Evolutionary conservation across 1,140 invertebrate species (phyloP).

Genomic region (Philaenus spumarius): DNA sequence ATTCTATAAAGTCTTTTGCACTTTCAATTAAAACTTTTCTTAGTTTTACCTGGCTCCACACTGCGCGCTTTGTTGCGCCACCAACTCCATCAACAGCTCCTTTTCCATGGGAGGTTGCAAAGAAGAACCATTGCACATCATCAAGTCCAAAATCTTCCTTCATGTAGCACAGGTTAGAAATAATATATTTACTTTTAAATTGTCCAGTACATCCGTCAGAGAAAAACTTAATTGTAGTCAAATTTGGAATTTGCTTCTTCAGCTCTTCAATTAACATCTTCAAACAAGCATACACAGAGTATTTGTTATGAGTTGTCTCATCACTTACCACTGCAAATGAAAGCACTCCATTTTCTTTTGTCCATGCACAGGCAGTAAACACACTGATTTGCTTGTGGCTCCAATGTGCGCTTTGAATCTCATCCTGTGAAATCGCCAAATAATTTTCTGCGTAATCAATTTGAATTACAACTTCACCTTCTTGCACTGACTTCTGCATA

Average conservation of each 20-base stretch:
- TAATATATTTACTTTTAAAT: conserved; percentile 7
- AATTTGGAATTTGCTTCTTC: background rate
- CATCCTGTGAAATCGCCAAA: background rate
- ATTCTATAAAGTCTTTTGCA: too few species aligned
- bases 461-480: background rate
- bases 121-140: conserved; percentile 32
- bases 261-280: background rate
- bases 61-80: conserved; percentile 17
- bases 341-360: background rate
- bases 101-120: conserved; percentile 36
- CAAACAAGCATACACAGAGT: background rate
- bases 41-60: too few species aligned
- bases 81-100: conserved; percentile 32
- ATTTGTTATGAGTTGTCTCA: background rate
- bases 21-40: too few species aligned
- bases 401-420: conserved; percentile 1
- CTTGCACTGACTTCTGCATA: background rate
- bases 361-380: background rate
- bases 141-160: conserved; percentile 25
- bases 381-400: background rate
- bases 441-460: conserved; percentile 8
- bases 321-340: background rate
- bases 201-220: background rate
- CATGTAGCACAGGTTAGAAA: conserved; percentile 16
- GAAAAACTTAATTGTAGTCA: background rate